Base-by-base conservation (phyloP, 2,113 vertebrate genomes). In the Cyprinodon brontotheroides region DNA sequence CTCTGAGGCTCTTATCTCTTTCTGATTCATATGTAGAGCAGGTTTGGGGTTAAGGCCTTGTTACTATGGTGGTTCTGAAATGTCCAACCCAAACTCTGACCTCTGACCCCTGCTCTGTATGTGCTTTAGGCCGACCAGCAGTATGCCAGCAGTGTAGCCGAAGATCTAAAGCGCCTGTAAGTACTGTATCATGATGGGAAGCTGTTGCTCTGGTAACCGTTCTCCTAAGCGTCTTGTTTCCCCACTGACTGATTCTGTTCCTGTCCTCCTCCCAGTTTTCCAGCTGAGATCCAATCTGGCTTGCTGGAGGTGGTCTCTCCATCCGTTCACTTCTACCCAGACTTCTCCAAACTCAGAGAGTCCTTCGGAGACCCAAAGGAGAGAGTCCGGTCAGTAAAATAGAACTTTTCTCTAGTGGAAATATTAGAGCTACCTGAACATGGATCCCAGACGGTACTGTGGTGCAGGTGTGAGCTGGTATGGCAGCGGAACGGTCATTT, bases 291-390 rank as follows among this genome's bases (percentile, higher is more conserved):
- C 81, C 94, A 94, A 87, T 95, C 97, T 0, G 97, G 97, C 64
- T 95, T 98, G 73, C 88, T 98, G 88, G 97, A 98, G 87, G 94
- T 98, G 85, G 96, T 98, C 89, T 97, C 97, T 64, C 97, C 97
- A 0, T 98, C 97, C 39, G 92, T 96, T 1, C 95, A 97, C 90
- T 98, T 98, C 92, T 98, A 98, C 78, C 97, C 97, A 22, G 97
- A 98, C 91, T 98, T 98, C 87, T 97, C 96, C 37, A 93, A 90
- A 53, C 95, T 98, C 50, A 87, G 96, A 45, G 97, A 98, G 90
- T 97, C 97, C 43, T 98, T 98, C 48, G 97, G 97, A 10, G 97
- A 98, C 88, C 96, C 96, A 22, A 97, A 97, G 82, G 97, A 98
- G 87, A 95, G 97, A 92, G 97, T 98, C 92, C 96, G 96, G 97